Evolutionary conservation across 2,888 invertebrate species (phyloP), one percentile per base, ranked within the genome.

Genomic region (Rhagium mordax): DNA sequence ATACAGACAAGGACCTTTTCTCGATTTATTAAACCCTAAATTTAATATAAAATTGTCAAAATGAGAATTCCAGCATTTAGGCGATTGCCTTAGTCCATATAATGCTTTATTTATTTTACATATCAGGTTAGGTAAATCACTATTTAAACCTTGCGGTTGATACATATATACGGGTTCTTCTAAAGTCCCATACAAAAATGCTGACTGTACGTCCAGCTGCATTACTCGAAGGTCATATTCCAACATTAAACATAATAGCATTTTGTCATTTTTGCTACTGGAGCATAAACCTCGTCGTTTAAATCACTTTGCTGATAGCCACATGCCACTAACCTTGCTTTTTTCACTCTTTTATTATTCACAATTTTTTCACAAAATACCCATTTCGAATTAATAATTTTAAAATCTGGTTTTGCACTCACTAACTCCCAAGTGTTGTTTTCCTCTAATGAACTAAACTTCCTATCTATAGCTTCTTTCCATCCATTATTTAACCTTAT

Each of bases 271-370:
- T 20, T 24, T 4, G 49, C 21, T 41, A 47, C 48, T 21, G 47
- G 21, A 13, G 62, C 48, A 49, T 62, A 62, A 3, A 21, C 21
- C 7, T 20, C 18, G 21, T 47, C 61, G 8, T 13, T 41, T 5
- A 47, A 60, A 15, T 68, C 60, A 60, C 24, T 66, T 61, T 61
- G 61, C 13, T 6, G 15, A 59, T 7, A 59, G 21, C 61, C 61
- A 0, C 20, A 20, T 10, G 20, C 20, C 0, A 41, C 61, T 21
- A 61, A 21, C 13, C 47, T 20, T 13, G 61, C 47, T n/a, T 61
- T 61, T 61, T 47, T 18, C 18, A 61, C 20, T 2, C 21, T 21
- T 47, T 20, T 21, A 3, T 15, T 7, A 13, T 61, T 20, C 7
- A 47, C 33, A 4, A 8, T 33, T 10, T 61, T 51, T 51, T 51